phyloP scores from a whole-genome alignment of 2,797 vertebrate species.

The Gambusia yucatana region DNA sequence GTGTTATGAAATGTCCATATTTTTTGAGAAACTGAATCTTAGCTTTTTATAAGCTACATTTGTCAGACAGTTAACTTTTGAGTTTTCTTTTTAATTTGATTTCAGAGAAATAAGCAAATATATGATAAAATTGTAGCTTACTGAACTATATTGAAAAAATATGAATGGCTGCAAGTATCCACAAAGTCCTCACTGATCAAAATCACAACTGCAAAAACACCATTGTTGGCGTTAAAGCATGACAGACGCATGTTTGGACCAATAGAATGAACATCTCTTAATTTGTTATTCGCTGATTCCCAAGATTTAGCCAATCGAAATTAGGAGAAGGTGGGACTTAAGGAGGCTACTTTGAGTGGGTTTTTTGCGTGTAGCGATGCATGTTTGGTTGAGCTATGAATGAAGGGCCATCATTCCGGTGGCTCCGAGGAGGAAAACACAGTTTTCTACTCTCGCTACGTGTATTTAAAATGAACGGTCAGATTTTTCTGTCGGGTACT shows the following conservation, averaged over 20 bases:
- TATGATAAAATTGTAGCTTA: not conserved
- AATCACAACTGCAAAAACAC: conserved; percentile 41
- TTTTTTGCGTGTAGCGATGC: conserved; percentile 53
- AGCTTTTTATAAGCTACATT: not conserved
- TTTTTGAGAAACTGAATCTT: not conserved
- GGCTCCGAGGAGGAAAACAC: conserved; percentile 61
- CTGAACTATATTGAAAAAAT: not conserved
- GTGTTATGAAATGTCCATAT: not conserved
- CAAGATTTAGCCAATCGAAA: conserved; percentile 49
- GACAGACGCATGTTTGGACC: conserved; percentile 34
- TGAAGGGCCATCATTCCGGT: conserved; percentile 74
- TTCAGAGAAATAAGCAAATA: not conserved
- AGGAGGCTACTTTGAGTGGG: not conserved
- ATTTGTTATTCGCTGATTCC: conserved; percentile 41
- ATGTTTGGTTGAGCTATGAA: conserved; percentile 77
- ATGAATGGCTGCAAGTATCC: not conserved
- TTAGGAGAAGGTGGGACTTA: conserved; percentile 39
- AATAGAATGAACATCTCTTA: conserved; percentile 32
- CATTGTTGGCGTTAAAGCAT: conserved; percentile 2
- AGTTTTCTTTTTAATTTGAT: not conserved
- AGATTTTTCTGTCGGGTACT: conserved; percentile 32
- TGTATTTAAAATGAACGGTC: conserved; percentile 42
- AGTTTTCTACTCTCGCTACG: conserved; percentile 56
- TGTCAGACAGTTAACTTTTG: not conserved
- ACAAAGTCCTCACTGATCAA: not conserved